Percentiles rank a stretch among this genome's conserved stretches.
phyloP scores from a whole-genome alignment of 1,140 invertebrate genomes.

The Odontomachus brunneus region DNA sequence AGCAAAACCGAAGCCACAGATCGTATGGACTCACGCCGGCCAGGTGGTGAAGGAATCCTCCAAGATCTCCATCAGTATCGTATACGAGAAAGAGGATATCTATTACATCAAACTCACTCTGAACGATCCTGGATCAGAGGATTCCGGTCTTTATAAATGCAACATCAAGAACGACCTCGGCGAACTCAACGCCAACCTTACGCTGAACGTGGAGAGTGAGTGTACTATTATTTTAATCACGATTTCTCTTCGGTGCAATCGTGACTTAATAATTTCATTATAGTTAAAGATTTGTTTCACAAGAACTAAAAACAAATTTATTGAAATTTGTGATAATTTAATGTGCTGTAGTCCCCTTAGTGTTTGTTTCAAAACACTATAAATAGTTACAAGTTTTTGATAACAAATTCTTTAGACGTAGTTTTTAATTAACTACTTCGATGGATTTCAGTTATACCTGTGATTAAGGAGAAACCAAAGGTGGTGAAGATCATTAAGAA shows the following conservation, averaged over 20 bases:
- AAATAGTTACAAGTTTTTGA: too few species aligned
- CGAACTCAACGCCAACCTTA: constrained; percentile 98
- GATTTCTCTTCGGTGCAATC: not conserved
- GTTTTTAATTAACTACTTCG: not conserved
- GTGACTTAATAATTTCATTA: not conserved
- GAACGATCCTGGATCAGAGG: constrained; percentile 96
- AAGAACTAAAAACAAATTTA: too few species aligned
- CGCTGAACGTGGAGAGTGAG: constrained; percentile 98
- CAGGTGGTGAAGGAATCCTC: constrained; percentile 91
- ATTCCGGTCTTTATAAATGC: constrained; percentile 99
- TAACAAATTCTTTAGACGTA: not conserved
- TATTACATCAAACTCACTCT: constrained; percentile 96
- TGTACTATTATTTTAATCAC: constrained; percentile 61
- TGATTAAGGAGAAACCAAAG: constrained; percentile 96
- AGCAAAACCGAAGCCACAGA: constrained; percentile 96
- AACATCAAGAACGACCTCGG: constrained; percentile 98
- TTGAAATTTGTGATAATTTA: too few species aligned
- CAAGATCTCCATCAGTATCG: constrained; percentile 91
- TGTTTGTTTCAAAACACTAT: too few species aligned
- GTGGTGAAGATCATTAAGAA: constrained; percentile 95
- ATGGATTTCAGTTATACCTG: constrained; percentile 92
- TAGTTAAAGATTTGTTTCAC: too few species aligned
- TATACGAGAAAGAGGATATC: constrained; percentile 92
- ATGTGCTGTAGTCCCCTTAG: too few species aligned
- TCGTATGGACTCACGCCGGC: constrained; percentile 96